Evolutionary conservation across 2,888 invertebrate genomes (phyloP).

Genomic region (Cryptosula pallasiana): DNA sequence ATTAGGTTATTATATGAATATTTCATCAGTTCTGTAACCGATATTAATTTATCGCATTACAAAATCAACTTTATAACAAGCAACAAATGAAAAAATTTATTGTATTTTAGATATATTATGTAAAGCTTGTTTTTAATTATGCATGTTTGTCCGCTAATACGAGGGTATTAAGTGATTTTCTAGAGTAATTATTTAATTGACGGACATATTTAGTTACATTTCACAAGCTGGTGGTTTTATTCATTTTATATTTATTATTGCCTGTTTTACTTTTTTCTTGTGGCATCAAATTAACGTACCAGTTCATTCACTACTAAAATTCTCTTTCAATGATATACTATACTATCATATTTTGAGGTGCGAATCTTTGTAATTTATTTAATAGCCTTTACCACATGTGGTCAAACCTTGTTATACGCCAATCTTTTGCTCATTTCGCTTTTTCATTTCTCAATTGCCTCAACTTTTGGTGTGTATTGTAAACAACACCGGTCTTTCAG

Average conservation of each 20-base stretch:
- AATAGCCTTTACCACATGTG: constrained; percentile 7
- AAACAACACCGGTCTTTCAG: background rate
- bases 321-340: background rate
- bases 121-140: background rate
- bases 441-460: background rate
- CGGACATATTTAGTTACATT: too few relatives aligned
- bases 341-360: background rate
- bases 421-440: background rate
- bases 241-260: too few relatives aligned
- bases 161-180: background rate
- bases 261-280: background rate
- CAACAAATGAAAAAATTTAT: too few relatives aligned
- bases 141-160: background rate
- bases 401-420: background rate
- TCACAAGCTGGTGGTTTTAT: too few relatives aligned
- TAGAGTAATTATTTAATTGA: background rate
- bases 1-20: too few relatives aligned
- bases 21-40: too few relatives aligned
- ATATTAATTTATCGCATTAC: too few relatives aligned
- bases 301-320: background rate
- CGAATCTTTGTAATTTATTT: background rate
- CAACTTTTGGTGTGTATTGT: background rate
- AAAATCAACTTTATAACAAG: too few relatives aligned
- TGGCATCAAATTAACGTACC: background rate
- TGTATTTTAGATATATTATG: background rate